Conservation (phyloP, 2,888 invertebrate species). For the Palloptera scutellata region DNA sequence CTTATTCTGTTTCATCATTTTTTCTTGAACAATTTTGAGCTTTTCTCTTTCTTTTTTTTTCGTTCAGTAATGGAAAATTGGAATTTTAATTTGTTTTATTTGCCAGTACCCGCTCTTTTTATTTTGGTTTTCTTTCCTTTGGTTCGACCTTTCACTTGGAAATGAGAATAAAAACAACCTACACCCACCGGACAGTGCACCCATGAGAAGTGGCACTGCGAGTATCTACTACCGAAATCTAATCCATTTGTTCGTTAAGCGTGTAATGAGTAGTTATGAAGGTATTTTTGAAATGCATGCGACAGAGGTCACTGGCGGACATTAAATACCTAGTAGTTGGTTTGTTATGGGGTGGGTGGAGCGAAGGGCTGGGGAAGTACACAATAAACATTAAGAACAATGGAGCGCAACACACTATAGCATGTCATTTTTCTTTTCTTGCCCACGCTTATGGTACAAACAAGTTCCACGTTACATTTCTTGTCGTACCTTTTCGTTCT, state of each 20-base stretch:
- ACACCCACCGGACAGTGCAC: too few species aligned
- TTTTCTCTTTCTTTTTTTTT: background rate
- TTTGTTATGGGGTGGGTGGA: background rate
- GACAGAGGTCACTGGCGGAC: slow-evolving; percentile 7
- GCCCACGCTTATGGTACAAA: background rate
- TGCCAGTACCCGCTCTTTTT: slow-evolving; percentile 4
- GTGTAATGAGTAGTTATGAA: slow-evolving; percentile 25
- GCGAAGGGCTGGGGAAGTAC: background rate
- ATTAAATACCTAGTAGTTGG: background rate
- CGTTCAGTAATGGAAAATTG: slow-evolving; percentile 40
- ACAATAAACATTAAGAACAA: slow-evolving; percentile 26
- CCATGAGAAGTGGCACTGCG: background rate
- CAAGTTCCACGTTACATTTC: too few species aligned
- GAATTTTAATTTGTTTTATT: slow-evolving; percentile 45
- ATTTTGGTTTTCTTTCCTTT: background rate
- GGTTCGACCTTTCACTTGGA: background rate
- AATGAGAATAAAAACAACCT: background rate
- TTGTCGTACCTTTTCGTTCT: too few species aligned
- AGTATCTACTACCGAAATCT: background rate
- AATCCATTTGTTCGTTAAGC: slow-evolving; percentile 9
- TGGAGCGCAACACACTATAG: slow-evolving; percentile 26
- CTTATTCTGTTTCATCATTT: background rate
- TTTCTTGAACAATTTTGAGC: background rate
- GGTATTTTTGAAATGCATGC: slow-evolving; percentile 7
- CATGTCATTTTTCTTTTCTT: slow-evolving; percentile 14